A percentile compares a stretch with the other conserved stretches of the same genome.
phyloP scores from a whole-genome alignment of 2,888 invertebrate genomes.

The Geotrupes spiniger region DNA sequence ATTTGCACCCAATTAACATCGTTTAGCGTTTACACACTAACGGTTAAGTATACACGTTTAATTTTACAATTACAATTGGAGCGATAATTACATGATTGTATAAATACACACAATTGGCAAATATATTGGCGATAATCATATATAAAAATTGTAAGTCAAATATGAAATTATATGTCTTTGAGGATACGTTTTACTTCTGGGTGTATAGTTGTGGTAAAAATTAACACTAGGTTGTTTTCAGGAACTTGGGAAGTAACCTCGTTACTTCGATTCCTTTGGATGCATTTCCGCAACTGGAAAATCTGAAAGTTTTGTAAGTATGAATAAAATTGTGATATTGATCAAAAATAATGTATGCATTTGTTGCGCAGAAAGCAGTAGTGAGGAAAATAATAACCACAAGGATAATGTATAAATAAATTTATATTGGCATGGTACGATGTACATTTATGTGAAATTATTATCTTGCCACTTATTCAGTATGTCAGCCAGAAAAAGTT shows the following conservation, averaged over 20 bases:
- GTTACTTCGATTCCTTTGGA: constrained; percentile 65
- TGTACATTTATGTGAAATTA: too few relatives aligned
- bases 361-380: too few relatives aligned
- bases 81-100: neutral
- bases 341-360: too few relatives aligned
- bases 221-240: constrained; percentile 48
- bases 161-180: constrained; percentile 10
- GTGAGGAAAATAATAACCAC: too few relatives aligned
- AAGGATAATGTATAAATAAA: too few relatives aligned
- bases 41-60: neutral
- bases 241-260: constrained; percentile 75
- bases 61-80: neutral
- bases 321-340: constrained; percentile 7
- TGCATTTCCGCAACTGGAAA: constrained; percentile 69
- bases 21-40: neutral
- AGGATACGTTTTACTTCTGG: constrained; percentile 4
- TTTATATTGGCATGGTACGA: too few relatives aligned
- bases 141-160: constrained; percentile 5
- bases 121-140: constrained; percentile 12
- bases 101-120: constrained; percentile 9
- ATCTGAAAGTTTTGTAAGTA: constrained; percentile 80
- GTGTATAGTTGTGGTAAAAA: constrained; percentile 2
- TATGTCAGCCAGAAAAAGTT: too few relatives aligned
- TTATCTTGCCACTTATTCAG: too few relatives aligned
- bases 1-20: constrained; percentile 2